Base-by-base conservation (phyloP, 2,888 invertebrate species). In the Podotricha telesiphe region DNA sequence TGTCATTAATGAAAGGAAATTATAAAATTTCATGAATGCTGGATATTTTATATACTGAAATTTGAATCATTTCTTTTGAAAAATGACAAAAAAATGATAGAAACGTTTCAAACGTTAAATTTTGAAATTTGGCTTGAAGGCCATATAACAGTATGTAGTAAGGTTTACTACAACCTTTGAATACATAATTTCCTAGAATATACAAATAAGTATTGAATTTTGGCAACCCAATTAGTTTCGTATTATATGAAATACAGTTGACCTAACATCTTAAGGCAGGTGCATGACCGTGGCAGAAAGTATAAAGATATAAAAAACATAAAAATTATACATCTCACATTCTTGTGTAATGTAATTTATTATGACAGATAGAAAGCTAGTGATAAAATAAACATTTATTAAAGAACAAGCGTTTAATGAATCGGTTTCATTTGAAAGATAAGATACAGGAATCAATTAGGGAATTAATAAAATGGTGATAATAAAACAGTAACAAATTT, bases 401-500 rank as follows among this genome's bases (percentile, higher is more conserved):
- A 48, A 19, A 15, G 47, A 17, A 62, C 62, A 62, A 48, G 62
- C 34, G 34, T 62, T 62, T 62, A 62, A 62, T 62, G 47, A 62
- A 56, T 47, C 45, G 45, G 15, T 42, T 53, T 42, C 64, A 55
- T 45, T 34, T 37, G 19, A 34, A 45, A 13, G 42, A 51, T 61
- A 40, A 63, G 53, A 55, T 17, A 56, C 15, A 45, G 37, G 28
- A 47, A 47, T 62, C 61, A 56, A 63, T 68, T 34, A 68, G 40
- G 19, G 47, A 37, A 68, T 68, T 68, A 72, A 72, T 70, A 72
- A 71, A 74, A 75, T 63, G 64, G 51, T 40, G 67, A 68, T 74
- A 67, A 71, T 78, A 75, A 76, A 76, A 78, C 75, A 75, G 75
- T 75, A 74, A 71, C 73, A 73, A n/a, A 69, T 75, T 75, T 10